phyloP scores from a whole-genome alignment of 1,140 invertebrate species.

The Drosophila pectinifera region DNA sequence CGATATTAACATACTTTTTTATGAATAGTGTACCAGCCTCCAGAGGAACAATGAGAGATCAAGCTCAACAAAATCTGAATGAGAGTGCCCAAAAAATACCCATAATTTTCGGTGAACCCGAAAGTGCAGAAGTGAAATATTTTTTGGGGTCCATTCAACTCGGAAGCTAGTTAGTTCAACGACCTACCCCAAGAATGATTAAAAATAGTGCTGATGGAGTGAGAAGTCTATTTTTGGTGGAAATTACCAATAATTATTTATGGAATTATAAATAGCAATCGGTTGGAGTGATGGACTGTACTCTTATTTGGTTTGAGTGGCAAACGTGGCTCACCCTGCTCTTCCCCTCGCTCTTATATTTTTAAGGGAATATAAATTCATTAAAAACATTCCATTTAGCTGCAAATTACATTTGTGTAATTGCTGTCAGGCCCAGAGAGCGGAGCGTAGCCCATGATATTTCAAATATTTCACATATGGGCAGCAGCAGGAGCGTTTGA shows the following conservation, averaged over 20 bases:
- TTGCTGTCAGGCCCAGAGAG: slow-evolving; percentile 43
- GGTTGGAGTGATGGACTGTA: background rate
- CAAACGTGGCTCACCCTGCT: slow-evolving; percentile 7
- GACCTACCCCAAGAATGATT: slow-evolving; percentile 59
- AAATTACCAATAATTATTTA: slow-evolving; percentile 21
- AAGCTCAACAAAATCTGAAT: slow-evolving; percentile 9
- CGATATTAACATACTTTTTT: slow-evolving; percentile 42
- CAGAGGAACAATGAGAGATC: slow-evolving; percentile 34
- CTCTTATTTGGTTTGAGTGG: slow-evolving; percentile 7
- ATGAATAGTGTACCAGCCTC: slow-evolving; percentile 54
- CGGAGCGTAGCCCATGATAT: slow-evolving; percentile 56
- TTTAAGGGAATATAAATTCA: slow-evolving; percentile 64
- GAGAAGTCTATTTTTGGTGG: slow-evolving; percentile 47
- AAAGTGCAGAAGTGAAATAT: slow-evolving; percentile 35
- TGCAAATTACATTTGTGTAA: slow-evolving; percentile 74
- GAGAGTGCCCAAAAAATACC: slow-evolving; percentile 30
- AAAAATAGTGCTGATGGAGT: slow-evolving; percentile 42
- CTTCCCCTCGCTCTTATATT: background rate
- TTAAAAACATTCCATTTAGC: slow-evolving; percentile 79
- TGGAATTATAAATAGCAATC: slow-evolving; percentile 5
- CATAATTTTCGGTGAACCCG: slow-evolving; percentile 1
- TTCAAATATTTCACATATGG: slow-evolving; percentile 79
- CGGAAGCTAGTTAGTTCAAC: slow-evolving; percentile 40
- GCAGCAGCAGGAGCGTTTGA: slow-evolving; percentile 57
- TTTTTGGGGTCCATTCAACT: slow-evolving; percentile 53